A percentile compares a stretch with the other conserved stretches of the same genome.
Evolutionary conservation across 2,113 vertebrate genomes (phyloP).

Genomic region (Eptatretus burgeri): DNA sequence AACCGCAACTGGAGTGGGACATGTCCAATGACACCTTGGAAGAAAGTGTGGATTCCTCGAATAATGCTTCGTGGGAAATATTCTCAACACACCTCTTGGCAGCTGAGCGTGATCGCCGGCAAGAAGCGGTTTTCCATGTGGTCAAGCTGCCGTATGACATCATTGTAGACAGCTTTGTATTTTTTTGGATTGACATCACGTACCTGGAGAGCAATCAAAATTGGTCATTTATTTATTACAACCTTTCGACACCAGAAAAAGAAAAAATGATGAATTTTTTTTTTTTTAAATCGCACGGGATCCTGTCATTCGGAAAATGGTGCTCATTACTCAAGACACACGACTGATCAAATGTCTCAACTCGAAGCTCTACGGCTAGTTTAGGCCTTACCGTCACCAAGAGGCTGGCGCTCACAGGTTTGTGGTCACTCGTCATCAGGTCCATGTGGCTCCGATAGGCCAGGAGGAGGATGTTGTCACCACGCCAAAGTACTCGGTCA

Average conservation of each 20-base stretch:
- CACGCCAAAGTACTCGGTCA: conserved; percentile 68
- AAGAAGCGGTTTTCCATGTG: conserved; percentile 89
- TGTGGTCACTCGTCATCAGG: conserved; percentile 74
- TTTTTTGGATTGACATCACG: no score
- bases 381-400: conserved; percentile 33
- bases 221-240: no score
- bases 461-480: conserved; percentile 36
- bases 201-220: no score
- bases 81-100: conserved; percentile 31
- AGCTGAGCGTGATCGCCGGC: conserved; percentile 47
- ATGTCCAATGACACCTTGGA: no score
- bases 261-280: conserved; percentile 9
- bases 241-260: background rate
- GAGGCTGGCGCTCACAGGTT: conserved; percentile 66
- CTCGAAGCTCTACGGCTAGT: background rate
- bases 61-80: background rate
- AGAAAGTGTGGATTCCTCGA: no score
- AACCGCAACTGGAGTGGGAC: no score
- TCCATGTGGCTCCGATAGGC: conserved; percentile 64
- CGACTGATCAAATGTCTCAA: no score
- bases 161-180: conserved; percentile 35
- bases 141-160: conserved; percentile 58
- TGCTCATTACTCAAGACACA: no score
- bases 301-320: no score
- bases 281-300: background rate